phyloP scores from a whole-genome alignment of 2,113 vertebrate genomes.

The Larimichthys crocea region DNA sequence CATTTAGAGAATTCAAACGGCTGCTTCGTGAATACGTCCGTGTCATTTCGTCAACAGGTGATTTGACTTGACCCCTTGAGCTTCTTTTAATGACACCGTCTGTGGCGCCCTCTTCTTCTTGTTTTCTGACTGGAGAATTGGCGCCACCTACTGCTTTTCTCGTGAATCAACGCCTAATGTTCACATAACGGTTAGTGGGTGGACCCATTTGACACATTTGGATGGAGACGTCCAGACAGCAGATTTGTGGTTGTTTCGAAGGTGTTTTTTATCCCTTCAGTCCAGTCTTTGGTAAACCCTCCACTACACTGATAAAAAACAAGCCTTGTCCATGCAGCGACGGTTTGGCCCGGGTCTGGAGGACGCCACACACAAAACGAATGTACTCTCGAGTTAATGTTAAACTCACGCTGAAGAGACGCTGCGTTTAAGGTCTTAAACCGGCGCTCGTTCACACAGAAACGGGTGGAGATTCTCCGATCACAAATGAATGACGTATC shows the following conservation, averaged over 20 bases:
- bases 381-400: conserved; percentile 60
- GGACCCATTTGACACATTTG: too few relatives aligned
- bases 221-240: not conserved
- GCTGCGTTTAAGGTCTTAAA: conserved; percentile 11
- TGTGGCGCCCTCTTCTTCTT: too few relatives aligned
- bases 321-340: not conserved
- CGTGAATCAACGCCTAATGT: too few relatives aligned
- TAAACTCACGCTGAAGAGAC: conserved; percentile 28
- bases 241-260: not conserved
- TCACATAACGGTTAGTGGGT: too few relatives aligned
- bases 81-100: too few relatives aligned
- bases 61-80: too few relatives aligned
- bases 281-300: not conserved
- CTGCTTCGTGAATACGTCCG: too few relatives aligned
- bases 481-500: conserved; percentile 39
- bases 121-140: too few relatives aligned
- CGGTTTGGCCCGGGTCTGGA: conserved; percentile 23
- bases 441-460: conserved; percentile 14
- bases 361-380: conserved; percentile 35
- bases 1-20: too few relatives aligned
- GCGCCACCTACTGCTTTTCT: too few relatives aligned
- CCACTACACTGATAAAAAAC: not conserved
- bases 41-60: too few relatives aligned
- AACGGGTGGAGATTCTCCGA: conserved; percentile 65
- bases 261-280: not conserved